phyloP scores from a whole-genome alignment of 2,797 vertebrate species.

The Garrulus glandarius region DNA sequence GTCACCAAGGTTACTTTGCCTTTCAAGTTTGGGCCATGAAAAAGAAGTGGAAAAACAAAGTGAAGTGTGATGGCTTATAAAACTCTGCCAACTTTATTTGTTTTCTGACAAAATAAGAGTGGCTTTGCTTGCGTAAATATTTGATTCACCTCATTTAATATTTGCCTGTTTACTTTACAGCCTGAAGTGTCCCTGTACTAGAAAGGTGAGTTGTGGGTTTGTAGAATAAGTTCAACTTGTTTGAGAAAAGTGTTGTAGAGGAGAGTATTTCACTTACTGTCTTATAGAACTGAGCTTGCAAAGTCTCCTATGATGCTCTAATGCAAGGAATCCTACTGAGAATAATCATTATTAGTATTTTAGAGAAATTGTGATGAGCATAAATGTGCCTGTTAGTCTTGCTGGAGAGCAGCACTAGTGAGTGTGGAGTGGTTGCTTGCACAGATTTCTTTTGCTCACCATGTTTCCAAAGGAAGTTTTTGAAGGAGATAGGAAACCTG shows the following conservation, averaged over 20 bases:
- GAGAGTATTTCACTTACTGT: neutral
- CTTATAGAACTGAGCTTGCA: neutral
- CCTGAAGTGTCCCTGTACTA: neutral
- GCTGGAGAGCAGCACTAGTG: neutral
- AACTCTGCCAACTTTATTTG: constrained; percentile 58
- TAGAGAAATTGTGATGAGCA: neutral
- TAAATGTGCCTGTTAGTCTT: neutral
- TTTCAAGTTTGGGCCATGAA: neutral
- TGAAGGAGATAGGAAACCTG: neutral
- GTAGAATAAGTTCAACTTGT: neutral
- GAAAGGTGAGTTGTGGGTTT: neutral
- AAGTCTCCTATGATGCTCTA: neutral
- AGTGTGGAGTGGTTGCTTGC: neutral
- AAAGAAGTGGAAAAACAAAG: constrained; percentile 28
- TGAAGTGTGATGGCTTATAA: constrained; percentile 38
- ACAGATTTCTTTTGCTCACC: neutral
- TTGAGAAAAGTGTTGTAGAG: neutral
- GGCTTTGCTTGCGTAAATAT: neutral
- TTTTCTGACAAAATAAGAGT: constrained; percentile 45
- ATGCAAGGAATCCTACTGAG: neutral
- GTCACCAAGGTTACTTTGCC: neutral
- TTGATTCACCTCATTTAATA: constrained; percentile 39
- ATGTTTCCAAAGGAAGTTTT: neutral
- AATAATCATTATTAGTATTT: neutral
- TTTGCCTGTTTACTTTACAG: constrained; percentile 15